These are phyloP conservation scores for Pogonocherus hispidulus DNA, from an alignment of 2,888 invertebrate species.

Conservation along the genomic window DNA sequence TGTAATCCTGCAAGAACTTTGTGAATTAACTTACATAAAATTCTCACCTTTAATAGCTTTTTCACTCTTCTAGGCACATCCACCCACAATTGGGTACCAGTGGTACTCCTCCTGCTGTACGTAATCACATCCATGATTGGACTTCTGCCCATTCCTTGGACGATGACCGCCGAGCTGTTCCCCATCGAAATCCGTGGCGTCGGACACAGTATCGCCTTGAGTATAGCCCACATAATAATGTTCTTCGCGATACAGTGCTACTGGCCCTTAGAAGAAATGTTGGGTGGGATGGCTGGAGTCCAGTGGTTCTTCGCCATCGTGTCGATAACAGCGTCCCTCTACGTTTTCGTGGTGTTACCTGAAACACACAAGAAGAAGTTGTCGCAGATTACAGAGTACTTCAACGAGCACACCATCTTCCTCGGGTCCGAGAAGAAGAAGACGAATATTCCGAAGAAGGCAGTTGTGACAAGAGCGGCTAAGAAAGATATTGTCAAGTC, in stretches of 20 bases:
- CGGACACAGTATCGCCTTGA: slow-evolving; percentile 73
- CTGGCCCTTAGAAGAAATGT: slow-evolving; percentile 58
- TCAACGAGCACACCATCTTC: slow-evolving; percentile 64
- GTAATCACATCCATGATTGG: slow-evolving; percentile 75
- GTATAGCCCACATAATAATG: slow-evolving; percentile 73
- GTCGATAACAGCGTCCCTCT: slow-evolving; percentile 66
- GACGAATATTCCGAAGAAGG: slow-evolving; percentile 13
- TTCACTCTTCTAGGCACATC: slow-evolving; percentile 57
- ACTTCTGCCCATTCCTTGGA: slow-evolving; percentile 75
- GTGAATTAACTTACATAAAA: too few relatives aligned
- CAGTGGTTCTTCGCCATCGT: slow-evolving; percentile 73
- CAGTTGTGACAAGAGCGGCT: slow-evolving; percentile 40
- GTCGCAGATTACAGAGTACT: slow-evolving; percentile 70
- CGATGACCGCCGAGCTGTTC: slow-evolving; percentile 76
- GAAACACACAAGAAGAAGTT: slow-evolving; percentile 71
- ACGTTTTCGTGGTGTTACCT: slow-evolving; percentile 69
- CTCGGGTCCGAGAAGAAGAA: slow-evolving; percentile 51
- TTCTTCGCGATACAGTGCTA: slow-evolving; percentile 73
- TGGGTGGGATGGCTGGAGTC: slow-evolving; percentile 70
- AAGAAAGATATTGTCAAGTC: slow-evolving; percentile 52
- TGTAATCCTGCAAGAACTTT: too few relatives aligned
- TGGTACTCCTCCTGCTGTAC: slow-evolving; percentile 71
- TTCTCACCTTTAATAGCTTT: too few relatives aligned
- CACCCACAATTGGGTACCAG: slow-evolving; percentile 68
- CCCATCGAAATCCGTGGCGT: slow-evolving; percentile 74